Evolutionary conservation across 2,797 vertebrate species (phyloP).

Genomic region (Gobio occitaniae): DNA sequence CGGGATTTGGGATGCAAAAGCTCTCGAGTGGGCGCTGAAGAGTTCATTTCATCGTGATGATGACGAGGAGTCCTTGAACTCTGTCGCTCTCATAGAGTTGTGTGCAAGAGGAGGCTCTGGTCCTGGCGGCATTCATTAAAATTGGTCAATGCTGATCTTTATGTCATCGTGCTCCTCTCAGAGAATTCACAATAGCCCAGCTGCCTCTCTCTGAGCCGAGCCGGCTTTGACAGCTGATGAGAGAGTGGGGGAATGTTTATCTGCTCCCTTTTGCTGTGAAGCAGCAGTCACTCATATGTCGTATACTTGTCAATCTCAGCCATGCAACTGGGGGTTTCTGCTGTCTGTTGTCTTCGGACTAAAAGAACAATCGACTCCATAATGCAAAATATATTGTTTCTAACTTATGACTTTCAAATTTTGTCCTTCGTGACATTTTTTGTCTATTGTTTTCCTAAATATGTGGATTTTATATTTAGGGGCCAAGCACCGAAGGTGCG

Average conservation of each 20-base stretch:
- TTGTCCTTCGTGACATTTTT: slow-evolving; percentile 11
- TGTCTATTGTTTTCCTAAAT: neutral
- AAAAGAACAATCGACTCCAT: slow-evolving; percentile 1
- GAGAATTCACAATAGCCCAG: slow-evolving; percentile 46
- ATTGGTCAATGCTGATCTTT: slow-evolving; percentile 32
- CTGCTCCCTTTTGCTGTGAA: neutral
- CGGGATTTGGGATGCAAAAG: slow-evolving; percentile 50
- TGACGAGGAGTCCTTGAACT: slow-evolving; percentile 60
- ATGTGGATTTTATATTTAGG: neutral
- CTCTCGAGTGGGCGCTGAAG: slow-evolving; percentile 46
- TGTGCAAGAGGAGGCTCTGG: slow-evolving; percentile 27
- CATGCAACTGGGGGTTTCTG: neutral
- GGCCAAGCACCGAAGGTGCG: too few species aligned
- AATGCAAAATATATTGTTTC: neutral
- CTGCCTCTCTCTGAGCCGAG: neutral
- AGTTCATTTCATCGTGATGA: slow-evolving; percentile 57
- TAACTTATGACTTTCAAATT: slow-evolving; percentile 7
- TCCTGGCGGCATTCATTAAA: slow-evolving; percentile 46
- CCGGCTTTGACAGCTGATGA: slow-evolving; percentile 13
- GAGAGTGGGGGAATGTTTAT: slow-evolving; percentile 27
- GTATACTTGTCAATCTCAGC: slow-evolving; percentile 14
- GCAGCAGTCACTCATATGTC: slow-evolving; percentile 38
- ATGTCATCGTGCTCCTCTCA: slow-evolving; percentile 3
- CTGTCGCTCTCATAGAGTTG: slow-evolving; percentile 26
- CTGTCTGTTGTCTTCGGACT: slow-evolving; percentile 28